Base-by-base conservation (phyloP, 1,140 invertebrate genomes). In the Zaprionus kolodkinae region DNA sequence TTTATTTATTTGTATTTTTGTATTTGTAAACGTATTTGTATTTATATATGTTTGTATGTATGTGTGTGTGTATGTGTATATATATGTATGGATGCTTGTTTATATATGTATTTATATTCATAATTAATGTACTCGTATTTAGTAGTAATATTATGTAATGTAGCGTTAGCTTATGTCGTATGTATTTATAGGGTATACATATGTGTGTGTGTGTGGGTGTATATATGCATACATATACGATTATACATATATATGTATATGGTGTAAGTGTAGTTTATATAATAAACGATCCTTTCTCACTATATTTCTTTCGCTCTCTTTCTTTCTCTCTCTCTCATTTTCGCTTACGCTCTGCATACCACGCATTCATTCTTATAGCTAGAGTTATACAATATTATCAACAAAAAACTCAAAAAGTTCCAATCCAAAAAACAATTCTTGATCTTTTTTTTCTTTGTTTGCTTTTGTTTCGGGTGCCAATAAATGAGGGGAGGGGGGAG, bases 121-220 rank as follows among this genome's bases (percentile, higher is more conserved):
- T 65, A 52, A 61, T 71, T 72, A 65, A 66, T 79, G 68, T 72
- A 75, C 63, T 76, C 56, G 63, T 76, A 67, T 78, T 76, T 80
- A 78, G 79, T 87, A 81, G 70, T 88, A 84, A 83, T 87, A 74
- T 88, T 80, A 80, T 87, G 84, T 87, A 87, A 87, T 87, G 79
- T 87, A 88, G 80, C 84, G 84, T 88, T 87, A 73, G 81, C 84
- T 88, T 87, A 88, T 85, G 65, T 80, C 52, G 65, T 72, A 80
- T 85, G 70, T 50, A 80, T 85, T 64, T 50, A 72, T 79, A 61
- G 79, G 55, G 43, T 72, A 78, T 81, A 59, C 80, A 76, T 76
- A 63, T 66, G 70, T 79, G 59, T 84, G 76, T 83, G 38, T 84
- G 78, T 83, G 38, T 88, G 21, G 21, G 21, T 21, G 21, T 21